Conservation (phyloP, 2,888 invertebrate species). For the Melieria crassipennis region DNA sequence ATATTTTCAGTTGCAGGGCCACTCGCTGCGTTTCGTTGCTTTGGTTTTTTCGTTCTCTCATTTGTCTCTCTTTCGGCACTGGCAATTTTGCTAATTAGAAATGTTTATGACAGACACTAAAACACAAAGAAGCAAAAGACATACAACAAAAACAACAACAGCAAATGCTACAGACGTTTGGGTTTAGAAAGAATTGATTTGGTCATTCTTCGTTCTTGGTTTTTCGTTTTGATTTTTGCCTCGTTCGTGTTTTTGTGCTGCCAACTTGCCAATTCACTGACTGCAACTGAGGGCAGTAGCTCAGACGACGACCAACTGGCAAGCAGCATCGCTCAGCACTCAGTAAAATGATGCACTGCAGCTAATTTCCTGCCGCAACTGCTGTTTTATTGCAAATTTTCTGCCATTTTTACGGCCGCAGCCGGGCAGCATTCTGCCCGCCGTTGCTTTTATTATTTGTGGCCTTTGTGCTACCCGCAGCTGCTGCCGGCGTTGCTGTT, state of each 20-base stretch:
- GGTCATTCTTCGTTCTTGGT: background rate
- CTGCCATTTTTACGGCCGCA: slow-evolving; percentile 20
- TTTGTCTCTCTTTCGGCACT: too few species aligned
- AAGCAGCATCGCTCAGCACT: background rate
- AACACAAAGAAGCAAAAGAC: too few species aligned
- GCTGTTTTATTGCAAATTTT: slow-evolving; percentile 32
- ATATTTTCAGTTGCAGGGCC: too few species aligned
- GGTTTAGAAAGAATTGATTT: slow-evolving; percentile 13
- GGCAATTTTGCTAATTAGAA: too few species aligned
- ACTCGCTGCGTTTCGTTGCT: too few species aligned
- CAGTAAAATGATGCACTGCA: background rate
- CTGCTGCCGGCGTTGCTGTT: too few species aligned
- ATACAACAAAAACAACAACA: too few species aligned
- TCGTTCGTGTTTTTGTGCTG: background rate
- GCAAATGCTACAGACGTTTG: too few species aligned
- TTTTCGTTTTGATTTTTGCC: background rate
- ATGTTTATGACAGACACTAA: too few species aligned
- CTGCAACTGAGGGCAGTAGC: slow-evolving; percentile 5
- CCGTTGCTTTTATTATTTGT: too few species aligned
- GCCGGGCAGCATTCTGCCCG: background rate
- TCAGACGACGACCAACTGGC: background rate
- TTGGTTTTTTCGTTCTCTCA: too few species aligned
- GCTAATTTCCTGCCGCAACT: slow-evolving; percentile 34
- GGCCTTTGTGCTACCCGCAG: too few species aligned
- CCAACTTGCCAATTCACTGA: background rate